Evolutionary conservation across 2,888 invertebrate species (phyloP).

Genomic region (Meteorus cinctellus): DNA sequence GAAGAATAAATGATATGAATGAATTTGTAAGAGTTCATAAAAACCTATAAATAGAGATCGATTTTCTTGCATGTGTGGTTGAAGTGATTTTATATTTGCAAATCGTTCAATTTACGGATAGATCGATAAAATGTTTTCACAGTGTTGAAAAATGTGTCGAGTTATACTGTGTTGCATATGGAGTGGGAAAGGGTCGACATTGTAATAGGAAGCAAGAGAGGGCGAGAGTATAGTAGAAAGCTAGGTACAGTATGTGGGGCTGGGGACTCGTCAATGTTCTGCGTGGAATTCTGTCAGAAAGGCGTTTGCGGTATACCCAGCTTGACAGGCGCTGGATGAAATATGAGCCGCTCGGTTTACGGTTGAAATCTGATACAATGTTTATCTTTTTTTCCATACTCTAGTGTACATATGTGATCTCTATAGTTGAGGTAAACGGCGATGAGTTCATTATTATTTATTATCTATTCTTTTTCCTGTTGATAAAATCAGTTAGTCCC

Average conservation of each 20-base stretch:
- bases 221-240: background rate
- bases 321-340: conserved; percentile 32
- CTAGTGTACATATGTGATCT: background rate
- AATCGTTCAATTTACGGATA: no score
- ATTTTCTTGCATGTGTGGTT: no score
- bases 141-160: no score
- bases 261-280: conserved; percentile 27
- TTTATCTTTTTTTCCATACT: background rate
- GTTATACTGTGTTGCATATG: no score
- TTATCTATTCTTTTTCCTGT: background rate
- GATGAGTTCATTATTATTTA: conserved; percentile 20
- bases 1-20: no score
- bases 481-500: no score
- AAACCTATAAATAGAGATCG: no score
- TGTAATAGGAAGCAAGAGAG: background rate
- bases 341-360: conserved; percentile 32
- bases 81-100: no score
- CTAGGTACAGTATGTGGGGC: background rate
- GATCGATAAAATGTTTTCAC: no score
- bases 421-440: background rate
- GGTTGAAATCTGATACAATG: conserved; percentile 32
- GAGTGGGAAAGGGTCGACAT: background rate
- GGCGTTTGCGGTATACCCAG: conserved; percentile 26
- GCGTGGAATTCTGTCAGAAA: conserved; percentile 29
- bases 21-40: no score